Evolutionary conservation across 2,888 invertebrate species (phyloP), one percentile per base, ranked within the genome.

Genomic region (Dermolepida albohirtum): DNA sequence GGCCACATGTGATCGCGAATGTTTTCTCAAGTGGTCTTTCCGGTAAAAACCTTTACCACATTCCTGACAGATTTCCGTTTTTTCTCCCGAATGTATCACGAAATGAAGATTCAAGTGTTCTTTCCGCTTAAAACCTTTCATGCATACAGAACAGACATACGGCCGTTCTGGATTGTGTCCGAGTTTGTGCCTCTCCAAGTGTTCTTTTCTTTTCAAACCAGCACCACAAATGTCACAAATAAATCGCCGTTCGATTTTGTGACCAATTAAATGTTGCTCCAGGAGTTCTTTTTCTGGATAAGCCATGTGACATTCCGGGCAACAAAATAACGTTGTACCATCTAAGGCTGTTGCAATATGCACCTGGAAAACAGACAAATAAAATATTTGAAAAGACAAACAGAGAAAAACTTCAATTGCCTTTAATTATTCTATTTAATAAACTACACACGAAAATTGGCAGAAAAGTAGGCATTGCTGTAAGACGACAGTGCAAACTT

Each of bases 11-110:
- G 92, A 92, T 55, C 92, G 87, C 16, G 91, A 89, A 82, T 93
- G 93, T 80, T 93, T 94, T 77, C 92, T 86, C 57, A 94, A 82
- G 81, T 93, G 93, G 79, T 93, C 93, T 78, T 92, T 93, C 64
- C 92, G 87, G 79, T 92, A 92, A 81, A 92, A 92, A 40, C 91
- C 91, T 82, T 92, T 92, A 49, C 92, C 92, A 76, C 92, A 93
- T 79, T 91, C 90, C 40, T 85, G 86, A 79, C 92, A 93, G 71
- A 92, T 89, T 81, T 93, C 92, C 5, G 91, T 92, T 84, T 93
- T 93, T 80, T 92, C 90, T 40, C 93, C 93, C 65, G 92, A 92
- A 84, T 94, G 94, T 80, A 93, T 94, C 75, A 93, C 92, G 75
- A 90, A 90, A 83, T 94, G 94, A 72, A 93, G 86, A 82, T 92